Conservation (phyloP, 2,797 vertebrate genomes). For the Aplochiton taeniatus region DNA sequence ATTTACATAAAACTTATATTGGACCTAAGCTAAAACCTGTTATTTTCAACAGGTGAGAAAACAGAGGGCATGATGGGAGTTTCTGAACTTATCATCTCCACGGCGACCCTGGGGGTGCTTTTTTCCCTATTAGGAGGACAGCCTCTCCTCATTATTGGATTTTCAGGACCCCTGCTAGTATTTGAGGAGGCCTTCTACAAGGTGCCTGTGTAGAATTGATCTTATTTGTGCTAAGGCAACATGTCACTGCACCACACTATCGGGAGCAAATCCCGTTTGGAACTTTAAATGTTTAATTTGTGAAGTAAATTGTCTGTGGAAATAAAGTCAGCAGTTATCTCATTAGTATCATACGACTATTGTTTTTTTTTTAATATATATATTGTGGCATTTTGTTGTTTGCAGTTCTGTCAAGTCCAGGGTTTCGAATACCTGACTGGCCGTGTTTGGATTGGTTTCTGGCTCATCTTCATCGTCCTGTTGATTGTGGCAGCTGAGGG, state of each 20-base stretch:
- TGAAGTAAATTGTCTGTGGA: too few species aligned
- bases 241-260: too few species aligned
- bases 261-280: too few species aligned
- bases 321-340: too few species aligned
- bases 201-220: slow-evolving; percentile 64
- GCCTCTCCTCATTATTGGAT: slow-evolving; percentile 94
- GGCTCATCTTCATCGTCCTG: slow-evolving; percentile 93
- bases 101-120: slow-evolving; percentile 88
- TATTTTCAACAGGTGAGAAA: slow-evolving; percentile 85
- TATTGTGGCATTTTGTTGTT: background rate
- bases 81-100: slow-evolving; percentile 94
- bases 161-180: slow-evolving; percentile 93
- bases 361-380: too few species aligned
- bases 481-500: slow-evolving; percentile 93
- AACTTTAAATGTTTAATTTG: too few species aligned
- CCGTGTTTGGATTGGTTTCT: slow-evolving; percentile 96
- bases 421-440: slow-evolving; percentile 92
- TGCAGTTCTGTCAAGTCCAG: slow-evolving; percentile 92
- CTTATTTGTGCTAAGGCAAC: too few species aligned
- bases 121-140: slow-evolving; percentile 93
- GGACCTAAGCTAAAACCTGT: background rate
- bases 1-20: too few species aligned
- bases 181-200: slow-evolving; percentile 98
- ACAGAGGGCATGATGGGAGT: slow-evolving; percentile 97
- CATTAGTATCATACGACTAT: too few species aligned